Evolutionary conservation across 2,888 invertebrate genomes (phyloP).

Genomic region (Drepana falcataria): DNA sequence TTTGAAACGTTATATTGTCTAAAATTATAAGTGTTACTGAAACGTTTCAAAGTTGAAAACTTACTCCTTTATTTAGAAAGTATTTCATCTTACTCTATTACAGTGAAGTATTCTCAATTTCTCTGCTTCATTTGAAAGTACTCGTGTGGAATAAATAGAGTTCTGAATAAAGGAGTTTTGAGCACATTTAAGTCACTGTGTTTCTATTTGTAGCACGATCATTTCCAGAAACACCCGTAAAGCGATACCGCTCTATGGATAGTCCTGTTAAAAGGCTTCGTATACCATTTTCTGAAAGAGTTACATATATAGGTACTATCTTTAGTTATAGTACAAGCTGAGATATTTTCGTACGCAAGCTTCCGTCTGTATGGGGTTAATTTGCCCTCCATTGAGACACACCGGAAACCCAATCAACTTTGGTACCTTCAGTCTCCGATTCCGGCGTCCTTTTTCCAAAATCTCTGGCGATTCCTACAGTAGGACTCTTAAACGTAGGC

Average conservation of each 20-base stretch:
- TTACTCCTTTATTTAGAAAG: conserved; percentile 5
- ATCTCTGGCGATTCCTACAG: conserved; percentile 63
- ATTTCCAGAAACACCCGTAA: conserved; percentile 28
- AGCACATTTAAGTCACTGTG: conserved; percentile 3
- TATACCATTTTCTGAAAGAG: conserved; percentile 39
- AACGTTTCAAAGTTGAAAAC: conserved; percentile 15
- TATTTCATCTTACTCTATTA: not conserved
- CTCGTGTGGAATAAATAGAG: conserved; percentile 7
- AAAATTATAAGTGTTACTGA: conserved; percentile 4
- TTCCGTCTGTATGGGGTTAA: conserved; percentile 19
- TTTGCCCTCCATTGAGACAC: conserved; percentile 23
- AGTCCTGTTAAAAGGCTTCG: conserved; percentile 16
- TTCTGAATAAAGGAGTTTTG: conserved; percentile 18
- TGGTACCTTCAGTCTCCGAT: conserved; percentile 58
- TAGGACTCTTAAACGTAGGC: conserved; percentile 66
- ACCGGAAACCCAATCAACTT: conserved; percentile 31
- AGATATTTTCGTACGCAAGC: conserved; percentile 16
- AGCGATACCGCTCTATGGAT: conserved; percentile 26
- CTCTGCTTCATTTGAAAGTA: conserved; percentile 1
- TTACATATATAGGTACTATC: conserved; percentile 14
- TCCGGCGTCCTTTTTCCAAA: conserved; percentile 67
- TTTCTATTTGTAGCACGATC: conserved; percentile 20
- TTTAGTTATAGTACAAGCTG: conserved; percentile 8
- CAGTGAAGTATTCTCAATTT: not conserved
- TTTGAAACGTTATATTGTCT: not conserved